These are phyloP conservation scores for Thalassaphorura encarpata DNA, from an alignment of 1,140 invertebrate genomes.

Conservation along the genomic window DNA sequence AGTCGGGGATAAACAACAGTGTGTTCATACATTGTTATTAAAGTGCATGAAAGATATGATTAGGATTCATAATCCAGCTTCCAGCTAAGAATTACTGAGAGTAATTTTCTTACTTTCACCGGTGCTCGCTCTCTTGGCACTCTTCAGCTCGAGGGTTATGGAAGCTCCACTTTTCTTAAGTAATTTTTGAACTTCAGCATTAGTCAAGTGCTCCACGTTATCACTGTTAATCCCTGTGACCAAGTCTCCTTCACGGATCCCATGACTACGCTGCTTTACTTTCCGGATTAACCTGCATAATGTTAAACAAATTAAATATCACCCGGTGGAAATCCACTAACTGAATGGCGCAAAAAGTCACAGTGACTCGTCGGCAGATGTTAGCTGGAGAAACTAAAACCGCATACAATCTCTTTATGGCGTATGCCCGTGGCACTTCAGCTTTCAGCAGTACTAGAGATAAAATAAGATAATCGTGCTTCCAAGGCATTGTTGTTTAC, in stretches of 20 bases:
- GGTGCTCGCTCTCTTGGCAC: constrained; percentile 13
- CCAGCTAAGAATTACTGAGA: not conserved
- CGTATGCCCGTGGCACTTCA: no score
- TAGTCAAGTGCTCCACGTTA: constrained; percentile 55
- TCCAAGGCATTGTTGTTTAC: no score
- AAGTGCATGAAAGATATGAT: no score
- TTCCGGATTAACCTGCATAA: constrained; percentile 63
- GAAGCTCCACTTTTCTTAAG: constrained; percentile 57
- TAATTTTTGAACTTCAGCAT: constrained; percentile 61
- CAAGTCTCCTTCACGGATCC: constrained; percentile 65
- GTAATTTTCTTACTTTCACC: constrained; percentile 10
- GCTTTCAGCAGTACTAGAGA: no score
- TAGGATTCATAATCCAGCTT: not conserved
- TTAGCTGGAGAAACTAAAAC: no score
- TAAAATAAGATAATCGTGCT: no score
- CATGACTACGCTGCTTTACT: constrained; percentile 64
- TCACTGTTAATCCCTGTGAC: constrained; percentile 67
- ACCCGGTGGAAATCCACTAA: no score
- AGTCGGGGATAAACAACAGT: no score
- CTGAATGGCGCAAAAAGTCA: no score
- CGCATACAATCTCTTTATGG: no score
- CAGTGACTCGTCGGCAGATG: no score
- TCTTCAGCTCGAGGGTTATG: constrained; percentile 52
- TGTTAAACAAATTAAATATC: constrained; percentile 1
- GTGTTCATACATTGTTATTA: no score